Percentiles rank a stretch among this genome's conserved stretches.
These are phyloP conservation scores for Smittia sp. DNA, from an alignment of 2,888 invertebrate genomes.

Conservation along the genomic window DNA sequence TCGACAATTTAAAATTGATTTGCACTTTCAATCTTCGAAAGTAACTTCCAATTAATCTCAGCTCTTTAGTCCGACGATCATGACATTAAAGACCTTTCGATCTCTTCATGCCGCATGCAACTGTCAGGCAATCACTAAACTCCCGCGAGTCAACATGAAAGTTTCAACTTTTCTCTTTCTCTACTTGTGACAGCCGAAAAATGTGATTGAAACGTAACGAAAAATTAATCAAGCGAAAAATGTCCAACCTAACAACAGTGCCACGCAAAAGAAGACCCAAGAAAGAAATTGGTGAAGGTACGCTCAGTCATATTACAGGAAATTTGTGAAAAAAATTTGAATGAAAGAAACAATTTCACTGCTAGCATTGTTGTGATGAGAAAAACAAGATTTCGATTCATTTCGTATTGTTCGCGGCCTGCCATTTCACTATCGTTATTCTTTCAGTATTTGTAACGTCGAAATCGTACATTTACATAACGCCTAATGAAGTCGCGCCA, in stretches of 20 bases:
- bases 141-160: neutral
- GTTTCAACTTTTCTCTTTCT: neutral
- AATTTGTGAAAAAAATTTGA: constrained; percentile 19
- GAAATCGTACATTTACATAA: constrained; percentile 58
- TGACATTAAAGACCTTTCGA: neutral
- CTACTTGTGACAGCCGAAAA: no score
- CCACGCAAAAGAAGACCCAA: constrained; percentile 52
- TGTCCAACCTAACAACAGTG: constrained; percentile 46
- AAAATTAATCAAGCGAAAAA: constrained; percentile 13
- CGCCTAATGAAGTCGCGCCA: constrained; percentile 46
- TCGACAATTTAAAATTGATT: no score
- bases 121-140: neutral
- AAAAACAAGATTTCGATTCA: constrained; percentile 1
- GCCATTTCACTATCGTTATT: constrained; percentile 47
- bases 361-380: neutral
- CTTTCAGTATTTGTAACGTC: constrained; percentile 59
- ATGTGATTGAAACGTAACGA: no score
- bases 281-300: constrained; percentile 44
- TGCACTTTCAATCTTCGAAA: no score
- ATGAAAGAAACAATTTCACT: constrained; percentile 26
- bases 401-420: neutral
- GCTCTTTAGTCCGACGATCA: neutral
- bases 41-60: no score
- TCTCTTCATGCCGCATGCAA: neutral
- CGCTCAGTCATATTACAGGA: constrained; percentile 2